Conservation (phyloP, 1,140 invertebrate species). For the Potamilus streckersoni region DNA sequence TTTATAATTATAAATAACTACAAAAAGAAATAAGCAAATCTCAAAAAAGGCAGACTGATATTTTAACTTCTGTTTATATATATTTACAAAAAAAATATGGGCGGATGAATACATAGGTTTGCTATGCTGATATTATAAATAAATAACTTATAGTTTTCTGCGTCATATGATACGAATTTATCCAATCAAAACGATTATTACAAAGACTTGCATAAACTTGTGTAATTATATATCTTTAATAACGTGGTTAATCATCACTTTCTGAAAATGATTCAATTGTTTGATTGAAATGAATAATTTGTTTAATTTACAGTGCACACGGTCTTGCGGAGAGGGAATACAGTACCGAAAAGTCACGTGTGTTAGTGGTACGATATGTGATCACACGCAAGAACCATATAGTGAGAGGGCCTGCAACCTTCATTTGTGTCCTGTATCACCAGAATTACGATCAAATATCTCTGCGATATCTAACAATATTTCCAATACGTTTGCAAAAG, state of each 20-base stretch:
- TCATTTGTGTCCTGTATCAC: slow-evolving; percentile 14
- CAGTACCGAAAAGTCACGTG: slow-evolving; percentile 57
- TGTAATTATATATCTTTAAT: neutral
- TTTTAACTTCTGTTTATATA: neutral
- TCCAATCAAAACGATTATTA: no score
- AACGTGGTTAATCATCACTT: neutral
- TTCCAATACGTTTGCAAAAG: no score
- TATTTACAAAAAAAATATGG: no score
- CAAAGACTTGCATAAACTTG: no score
- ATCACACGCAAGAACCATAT: slow-evolving; percentile 39
- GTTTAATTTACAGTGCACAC: slow-evolving; percentile 56
- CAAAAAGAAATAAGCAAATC: neutral
- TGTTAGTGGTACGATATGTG: slow-evolving; percentile 37
- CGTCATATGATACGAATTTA: no score
- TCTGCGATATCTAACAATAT: slow-evolving; percentile 3
- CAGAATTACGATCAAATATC: slow-evolving; percentile 22
- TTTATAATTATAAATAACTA: slow-evolving; percentile 7
- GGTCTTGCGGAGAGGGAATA: slow-evolving; percentile 54
- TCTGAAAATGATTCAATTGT: no score
- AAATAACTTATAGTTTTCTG: no score
- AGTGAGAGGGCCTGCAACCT: slow-evolving; percentile 38
- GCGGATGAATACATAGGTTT: neutral
- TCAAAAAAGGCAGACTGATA: no score
- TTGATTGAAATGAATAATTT: neutral
- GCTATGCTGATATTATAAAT: neutral